A percentile compares a stretch with the other conserved stretches of the same genome.
These are phyloP conservation scores for Rhingia rostrata DNA, from an alignment of 2,888 invertebrate species.

Conservation along the genomic window DNA sequence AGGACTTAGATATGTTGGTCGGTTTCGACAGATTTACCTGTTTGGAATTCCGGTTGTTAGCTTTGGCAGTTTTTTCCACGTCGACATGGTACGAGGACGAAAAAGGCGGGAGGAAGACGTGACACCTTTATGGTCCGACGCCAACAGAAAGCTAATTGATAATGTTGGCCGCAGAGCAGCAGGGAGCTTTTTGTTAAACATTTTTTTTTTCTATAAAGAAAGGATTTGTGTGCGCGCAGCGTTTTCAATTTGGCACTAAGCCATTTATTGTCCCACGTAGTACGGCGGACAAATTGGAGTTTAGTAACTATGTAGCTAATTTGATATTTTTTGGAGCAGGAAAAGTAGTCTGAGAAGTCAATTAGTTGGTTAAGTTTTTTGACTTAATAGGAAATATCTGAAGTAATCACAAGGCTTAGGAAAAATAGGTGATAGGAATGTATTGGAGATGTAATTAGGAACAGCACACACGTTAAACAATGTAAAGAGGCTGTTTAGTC, in stretches of 20 bases:
- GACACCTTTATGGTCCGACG: constrained; percentile 27
- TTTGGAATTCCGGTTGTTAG: constrained; percentile 41
- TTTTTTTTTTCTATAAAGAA: constrained; percentile 22
- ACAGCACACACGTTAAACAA: no score
- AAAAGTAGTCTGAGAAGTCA: constrained; percentile 21
- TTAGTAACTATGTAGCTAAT: constrained; percentile 1
- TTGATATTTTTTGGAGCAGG: background rate
- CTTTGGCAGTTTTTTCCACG: constrained; percentile 4
- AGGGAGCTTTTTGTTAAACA: constrained; percentile 2
- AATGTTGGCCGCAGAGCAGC: constrained; percentile 4
- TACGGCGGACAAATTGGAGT: constrained; percentile 29
- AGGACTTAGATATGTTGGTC: constrained; percentile 39
- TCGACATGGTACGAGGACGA: constrained; percentile 13
- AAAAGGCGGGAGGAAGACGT: background rate
- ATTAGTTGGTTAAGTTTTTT: constrained; percentile 24
- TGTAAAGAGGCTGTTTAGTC: no score
- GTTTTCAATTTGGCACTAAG: constrained; percentile 56
- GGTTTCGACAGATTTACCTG: constrained; percentile 60
- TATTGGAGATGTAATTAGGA: no score
- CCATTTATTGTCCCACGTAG: constrained; percentile 45
- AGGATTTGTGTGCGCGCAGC: background rate
- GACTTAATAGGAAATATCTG: background rate
- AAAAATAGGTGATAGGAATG: no score
- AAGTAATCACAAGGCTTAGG: no score
- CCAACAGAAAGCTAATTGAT: constrained; percentile 52